These are phyloP conservation scores for Dione vanillae DNA, from an alignment of 2,888 invertebrate genomes.

Conservation along the genomic window DNA sequence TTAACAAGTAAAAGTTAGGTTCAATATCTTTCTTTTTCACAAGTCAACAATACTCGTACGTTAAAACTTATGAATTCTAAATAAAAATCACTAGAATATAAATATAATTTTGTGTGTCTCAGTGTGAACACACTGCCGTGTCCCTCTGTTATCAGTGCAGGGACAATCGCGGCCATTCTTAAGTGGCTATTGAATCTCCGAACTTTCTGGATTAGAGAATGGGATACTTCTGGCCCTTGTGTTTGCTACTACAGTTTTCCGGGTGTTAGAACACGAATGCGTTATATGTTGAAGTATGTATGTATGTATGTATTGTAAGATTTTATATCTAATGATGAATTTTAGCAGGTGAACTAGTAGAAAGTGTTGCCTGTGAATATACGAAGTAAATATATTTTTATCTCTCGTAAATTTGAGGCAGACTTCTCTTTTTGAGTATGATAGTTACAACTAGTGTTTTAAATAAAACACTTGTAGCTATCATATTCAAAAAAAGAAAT, in stretches of 20 bases:
- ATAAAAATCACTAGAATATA: neutral
- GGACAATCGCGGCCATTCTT: conserved; percentile 68
- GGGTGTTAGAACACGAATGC: conserved; percentile 9
- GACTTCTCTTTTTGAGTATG: no score
- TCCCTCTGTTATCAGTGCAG: conserved; percentile 59
- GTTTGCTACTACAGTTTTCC: conserved; percentile 57
- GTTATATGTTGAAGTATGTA: neutral
- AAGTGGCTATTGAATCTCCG: conserved; percentile 78
- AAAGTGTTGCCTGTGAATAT: no score
- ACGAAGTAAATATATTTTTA: no score
- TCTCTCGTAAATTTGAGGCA: no score
- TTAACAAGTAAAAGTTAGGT: no score
- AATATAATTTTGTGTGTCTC: neutral
- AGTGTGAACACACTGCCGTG: conserved; percentile 12
- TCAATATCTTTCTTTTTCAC: no score
- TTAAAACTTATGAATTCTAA: neutral
- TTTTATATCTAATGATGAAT: no score
- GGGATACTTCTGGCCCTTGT: conserved; percentile 70
- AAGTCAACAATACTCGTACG: no score
- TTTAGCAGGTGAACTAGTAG: no score
- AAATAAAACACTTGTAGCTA: no score
- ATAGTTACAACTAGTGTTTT: no score
- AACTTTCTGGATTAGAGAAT: conserved; percentile 77
- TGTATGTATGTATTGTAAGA: conserved; percentile 8
- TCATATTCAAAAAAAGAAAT: no score